Evolutionary conservation across 2,797 vertebrate genomes (phyloP).

Genomic region (Aeoliscus strigatus): DNA sequence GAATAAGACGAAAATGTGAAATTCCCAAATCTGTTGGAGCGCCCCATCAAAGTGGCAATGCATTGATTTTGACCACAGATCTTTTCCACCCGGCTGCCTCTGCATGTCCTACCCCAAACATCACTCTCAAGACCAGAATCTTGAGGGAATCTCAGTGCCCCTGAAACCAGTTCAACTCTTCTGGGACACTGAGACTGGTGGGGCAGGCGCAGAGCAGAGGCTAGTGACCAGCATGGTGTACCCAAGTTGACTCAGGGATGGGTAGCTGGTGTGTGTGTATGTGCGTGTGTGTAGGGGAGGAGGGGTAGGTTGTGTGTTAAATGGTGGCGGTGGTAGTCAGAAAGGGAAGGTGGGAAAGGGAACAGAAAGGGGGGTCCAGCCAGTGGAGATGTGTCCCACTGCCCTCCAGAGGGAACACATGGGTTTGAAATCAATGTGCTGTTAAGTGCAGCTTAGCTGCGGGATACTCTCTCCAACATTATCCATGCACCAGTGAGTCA

Average conservation of each 20-base stretch:
- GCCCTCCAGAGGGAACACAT: slow-evolving; percentile 62
- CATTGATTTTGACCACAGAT: slow-evolving; percentile 77
- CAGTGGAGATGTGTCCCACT: slow-evolving; percentile 54
- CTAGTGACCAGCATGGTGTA: slow-evolving; percentile 49
- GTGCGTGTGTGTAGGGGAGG: no score
- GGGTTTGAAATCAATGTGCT: slow-evolving; percentile 80
- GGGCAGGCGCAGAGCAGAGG: slow-evolving; percentile 15
- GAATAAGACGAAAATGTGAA: slow-evolving; percentile 45
- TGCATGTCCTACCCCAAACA: slow-evolving; percentile 43
- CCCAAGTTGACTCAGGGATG: slow-evolving; percentile 43
- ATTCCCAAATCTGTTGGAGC: slow-evolving; percentile 69
- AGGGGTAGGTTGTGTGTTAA: slow-evolving; percentile 36
- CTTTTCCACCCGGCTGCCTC: slow-evolving; percentile 63
- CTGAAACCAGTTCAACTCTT: slow-evolving; percentile 46
- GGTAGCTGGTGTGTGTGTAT: slow-evolving; percentile 33
- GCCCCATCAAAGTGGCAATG: slow-evolving; percentile 76
- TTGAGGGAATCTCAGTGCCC: slow-evolving; percentile 56
- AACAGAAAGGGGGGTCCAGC: slow-evolving; percentile 16
- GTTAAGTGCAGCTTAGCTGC: slow-evolving; percentile 79
- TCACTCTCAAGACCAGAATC: slow-evolving; percentile 49
- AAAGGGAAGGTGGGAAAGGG: slow-evolving; percentile 30
- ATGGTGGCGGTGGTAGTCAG: slow-evolving; percentile 41
- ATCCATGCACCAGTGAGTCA: slow-evolving; percentile 65
- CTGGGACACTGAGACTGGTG: slow-evolving; percentile 29
- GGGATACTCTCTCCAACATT: slow-evolving; percentile 67